Base-by-base conservation (phyloP, 2,113 vertebrate genomes). In the Bos javanicus region DNA sequence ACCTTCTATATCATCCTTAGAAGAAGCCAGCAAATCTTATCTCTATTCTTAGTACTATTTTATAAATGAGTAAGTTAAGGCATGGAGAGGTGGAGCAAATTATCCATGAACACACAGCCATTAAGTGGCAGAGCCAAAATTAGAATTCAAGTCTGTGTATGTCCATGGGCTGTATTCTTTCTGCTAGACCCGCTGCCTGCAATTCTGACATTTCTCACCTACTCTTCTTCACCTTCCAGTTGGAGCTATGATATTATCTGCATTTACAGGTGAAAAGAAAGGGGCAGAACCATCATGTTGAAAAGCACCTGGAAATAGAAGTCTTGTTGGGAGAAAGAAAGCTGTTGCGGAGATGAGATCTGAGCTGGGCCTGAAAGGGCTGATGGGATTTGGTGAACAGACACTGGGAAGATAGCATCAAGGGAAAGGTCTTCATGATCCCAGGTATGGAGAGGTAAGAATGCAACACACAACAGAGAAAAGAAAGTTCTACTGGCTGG, bases 391-490 rank as follows among this genome's bases (percentile, higher is more conserved):
- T 74, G 82, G 11, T 6, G 16, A 52, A 12, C 9, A 86, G 78
- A 86, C 11, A 23, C 28, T 3, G 28, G 6, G 25, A 95, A 83
- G 87, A 28, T 7, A 46, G 64, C 87, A 7, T 80, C 33, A 2
- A 71, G 57, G 39, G 26, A 57, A 84, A 46, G 5, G 30, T 80
- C 54, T 81, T 39, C 19, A 36, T 7, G 50, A 90, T 4, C 21
- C 36, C 82, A 39, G 16, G 23, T 2, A 4, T 15, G 17, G 23
- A 67, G 15, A 56, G 30, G 30, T 36, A 26, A 1, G 7, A 48
- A 8, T 48, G 1, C 3, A 28, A 46, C 2, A 14, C 2, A 21
- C 5, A 0, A 6, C 5, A 1, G 46, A 78, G 21, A 64, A 74
- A 54, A 48, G 19, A 33, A 52, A 28, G n/a, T 14, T 33, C 15